phyloP scores from a whole-genome alignment of 2,113 vertebrate species.

The Pycnonotus jocosus region DNA sequence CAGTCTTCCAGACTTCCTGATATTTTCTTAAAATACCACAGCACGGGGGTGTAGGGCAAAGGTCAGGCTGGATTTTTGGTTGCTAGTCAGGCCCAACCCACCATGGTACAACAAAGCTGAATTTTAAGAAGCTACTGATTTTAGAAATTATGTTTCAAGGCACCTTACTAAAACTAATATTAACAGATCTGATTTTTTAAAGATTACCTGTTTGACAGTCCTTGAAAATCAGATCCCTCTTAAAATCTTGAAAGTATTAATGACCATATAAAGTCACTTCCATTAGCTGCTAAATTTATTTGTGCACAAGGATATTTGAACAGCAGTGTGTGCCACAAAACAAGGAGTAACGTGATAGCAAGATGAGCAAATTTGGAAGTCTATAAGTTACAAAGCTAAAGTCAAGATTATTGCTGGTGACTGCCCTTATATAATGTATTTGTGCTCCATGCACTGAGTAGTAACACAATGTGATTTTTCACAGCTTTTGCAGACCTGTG shows the following conservation, averaged over 20 bases:
- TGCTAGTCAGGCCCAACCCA: neutral
- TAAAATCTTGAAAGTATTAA: neutral
- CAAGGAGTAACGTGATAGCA: neutral
- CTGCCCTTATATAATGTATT: neutral
- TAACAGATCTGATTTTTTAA: neutral
- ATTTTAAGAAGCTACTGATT: neutral
- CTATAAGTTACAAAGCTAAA: neutral
- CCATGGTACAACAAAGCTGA: neutral
- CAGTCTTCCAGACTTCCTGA: neutral
- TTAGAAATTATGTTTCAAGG: neutral
- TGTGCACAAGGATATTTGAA: neutral
- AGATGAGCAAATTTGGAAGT: neutral
- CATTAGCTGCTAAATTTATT: neutral
- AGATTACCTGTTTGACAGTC: neutral
- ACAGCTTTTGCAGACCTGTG: neutral
- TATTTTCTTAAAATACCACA: neutral
- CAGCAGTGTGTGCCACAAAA: neutral
- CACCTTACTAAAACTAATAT: neutral
- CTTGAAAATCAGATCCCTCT: neutral
- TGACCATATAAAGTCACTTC: neutral
- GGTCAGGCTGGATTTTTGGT: neutral
- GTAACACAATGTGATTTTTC: neutral
- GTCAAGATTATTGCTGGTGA: neutral
- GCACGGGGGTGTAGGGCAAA: neutral
- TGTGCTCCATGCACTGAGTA: neutral